Conservation (phyloP, 1,140 invertebrate species). For the Hycleus cichorii region DNA sequence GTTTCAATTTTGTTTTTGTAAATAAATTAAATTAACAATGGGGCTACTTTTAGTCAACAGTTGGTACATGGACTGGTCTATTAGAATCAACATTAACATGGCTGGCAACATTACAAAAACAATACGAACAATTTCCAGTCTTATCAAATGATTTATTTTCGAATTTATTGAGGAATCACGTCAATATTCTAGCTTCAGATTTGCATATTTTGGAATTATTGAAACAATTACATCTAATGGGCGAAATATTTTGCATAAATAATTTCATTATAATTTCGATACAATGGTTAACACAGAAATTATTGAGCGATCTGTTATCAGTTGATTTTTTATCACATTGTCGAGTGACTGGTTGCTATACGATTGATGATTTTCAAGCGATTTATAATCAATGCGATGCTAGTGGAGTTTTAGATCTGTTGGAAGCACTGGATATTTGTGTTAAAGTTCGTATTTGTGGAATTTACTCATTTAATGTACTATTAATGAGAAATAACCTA, state of each 20-base stretch:
- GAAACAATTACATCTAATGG: constrained; percentile 61
- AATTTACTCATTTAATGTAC: too few relatives aligned
- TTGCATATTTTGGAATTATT: constrained; percentile 60
- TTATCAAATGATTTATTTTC: constrained; percentile 60
- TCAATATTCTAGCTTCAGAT: constrained; percentile 64
- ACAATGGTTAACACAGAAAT: constrained; percentile 64
- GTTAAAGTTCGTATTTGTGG: constrained; percentile 46
- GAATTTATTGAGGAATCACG: constrained; percentile 51
- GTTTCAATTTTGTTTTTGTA: background rate
- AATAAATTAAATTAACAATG: background rate
- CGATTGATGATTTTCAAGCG: constrained; percentile 70
- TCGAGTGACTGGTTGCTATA: constrained; percentile 68
- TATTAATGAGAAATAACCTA: too few relatives aligned
- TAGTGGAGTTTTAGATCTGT: constrained; percentile 57
- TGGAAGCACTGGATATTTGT: constrained; percentile 66
- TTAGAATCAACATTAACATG: constrained; percentile 53
- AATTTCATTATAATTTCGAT: constrained; percentile 69
- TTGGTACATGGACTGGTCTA: constrained; percentile 52
- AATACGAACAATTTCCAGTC: constrained; percentile 54
- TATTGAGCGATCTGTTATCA: constrained; percentile 62
- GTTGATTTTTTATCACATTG: constrained; percentile 51
- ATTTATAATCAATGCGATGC: constrained; percentile 69
- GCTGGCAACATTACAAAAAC: constrained; percentile 48
- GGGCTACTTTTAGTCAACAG: constrained; percentile 36
- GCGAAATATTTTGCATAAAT: constrained; percentile 51